Percentiles rank a stretch among this genome's conserved stretches.
Evolutionary conservation across 1,140 invertebrate species (phyloP).

Genomic region (Schlechtendalia chinensis): DNA sequence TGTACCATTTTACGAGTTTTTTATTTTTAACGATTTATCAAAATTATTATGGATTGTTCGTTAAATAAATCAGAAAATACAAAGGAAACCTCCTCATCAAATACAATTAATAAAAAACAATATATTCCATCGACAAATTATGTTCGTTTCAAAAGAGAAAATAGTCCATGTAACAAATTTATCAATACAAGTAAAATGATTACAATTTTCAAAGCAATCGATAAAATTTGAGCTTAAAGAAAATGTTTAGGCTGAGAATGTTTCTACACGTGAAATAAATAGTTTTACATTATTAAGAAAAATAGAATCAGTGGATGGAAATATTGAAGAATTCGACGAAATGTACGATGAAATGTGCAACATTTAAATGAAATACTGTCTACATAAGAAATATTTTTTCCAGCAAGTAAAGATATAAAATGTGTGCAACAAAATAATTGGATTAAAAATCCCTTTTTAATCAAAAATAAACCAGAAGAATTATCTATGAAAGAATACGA

Average conservation of each 20-base stretch:
- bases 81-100: too few species aligned
- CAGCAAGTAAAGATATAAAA: not conserved
- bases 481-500: not conserved
- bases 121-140: too few species aligned
- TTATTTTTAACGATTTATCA: not conserved
- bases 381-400: not conserved
- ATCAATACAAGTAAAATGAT: not conserved
- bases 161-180: too few species aligned
- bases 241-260: not conserved
- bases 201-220: not conserved
- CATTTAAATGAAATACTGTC: not conserved
- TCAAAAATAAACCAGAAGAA: not conserved
- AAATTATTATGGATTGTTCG: too few species aligned
- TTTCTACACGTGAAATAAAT: not conserved
- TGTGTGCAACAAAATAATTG: too few species aligned
- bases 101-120: too few species aligned
- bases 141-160: too few species aligned
- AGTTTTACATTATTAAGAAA: not conserved
- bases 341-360: not conserved
- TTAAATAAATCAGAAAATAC: too few species aligned
- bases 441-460: too few species aligned
- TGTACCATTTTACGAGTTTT: too few species aligned
- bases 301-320: not conserved
- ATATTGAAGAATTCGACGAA: not conserved
- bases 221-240: not conserved